Base-by-base conservation (phyloP, 2,888 invertebrate genomes). In the Caenorhabditis sulstoni region DNA sequence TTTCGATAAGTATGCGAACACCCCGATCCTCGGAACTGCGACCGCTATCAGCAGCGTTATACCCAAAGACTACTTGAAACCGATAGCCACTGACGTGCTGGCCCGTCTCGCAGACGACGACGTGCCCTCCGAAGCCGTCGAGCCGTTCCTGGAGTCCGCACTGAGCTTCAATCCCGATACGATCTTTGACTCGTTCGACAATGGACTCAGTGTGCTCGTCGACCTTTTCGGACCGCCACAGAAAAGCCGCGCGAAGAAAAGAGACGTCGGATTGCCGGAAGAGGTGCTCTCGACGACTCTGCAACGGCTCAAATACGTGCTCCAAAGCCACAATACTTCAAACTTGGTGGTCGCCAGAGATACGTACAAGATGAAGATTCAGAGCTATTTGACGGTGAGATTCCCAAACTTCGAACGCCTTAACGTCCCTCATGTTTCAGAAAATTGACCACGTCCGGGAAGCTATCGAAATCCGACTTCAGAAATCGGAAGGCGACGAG, bases 141-240 rank as follows among this genome's bases (percentile, higher is more conserved):
- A 79, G 23, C 62, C 73, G 18, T 79, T 73, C 39, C 66, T 79
- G 7, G 79, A 79, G n/a, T 61, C 79, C 12, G 79, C 73, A 0
- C 41, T 70, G 1, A 67, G 73, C 58, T 62, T 67, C 45, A 79
- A 73, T 18, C 67, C 73, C 8, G 79, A 79, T 18, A 29, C 62
- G 0, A 14, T 79, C n/a, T 74, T 79, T 23, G 75, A 75, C 35
- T 75, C 67, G 7, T 55, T 75, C 0, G 53, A 52, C 0, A 66
- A 47, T 8, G 75, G 75, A 1, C 29, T 66, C 12, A 20, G 18
- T 29, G 59, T 62, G 3, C 47, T 75, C 23, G 18, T 12, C 1
- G 66, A 74, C 20, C 45, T 74, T n/a, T 74, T 22, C 22, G 53
- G 53, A 37, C 37, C 35, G 14, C 37, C 61, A 14, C 23, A 47